phyloP scores from a whole-genome alignment of 2,113 vertebrate genomes.

The Sula dactylatra region DNA sequence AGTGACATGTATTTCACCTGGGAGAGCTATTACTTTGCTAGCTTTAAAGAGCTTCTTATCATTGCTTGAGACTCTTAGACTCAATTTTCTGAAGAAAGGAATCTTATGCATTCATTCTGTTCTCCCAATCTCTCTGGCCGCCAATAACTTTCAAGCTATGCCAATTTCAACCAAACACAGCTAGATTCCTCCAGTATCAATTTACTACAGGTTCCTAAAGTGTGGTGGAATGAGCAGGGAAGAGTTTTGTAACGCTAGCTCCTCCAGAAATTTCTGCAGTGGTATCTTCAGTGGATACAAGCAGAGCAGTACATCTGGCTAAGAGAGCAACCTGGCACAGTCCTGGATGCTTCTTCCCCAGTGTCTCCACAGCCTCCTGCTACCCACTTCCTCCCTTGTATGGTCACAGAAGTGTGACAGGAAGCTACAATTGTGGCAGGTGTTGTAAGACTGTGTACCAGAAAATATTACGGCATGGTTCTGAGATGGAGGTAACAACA shows the following conservation, averaged over 20 bases:
- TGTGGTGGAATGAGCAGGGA: neutral
- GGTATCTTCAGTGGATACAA: neutral
- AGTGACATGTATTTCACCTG: neutral
- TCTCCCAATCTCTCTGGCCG: neutral
- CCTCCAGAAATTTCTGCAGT: neutral
- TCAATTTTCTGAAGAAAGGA: neutral
- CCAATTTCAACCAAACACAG: neutral
- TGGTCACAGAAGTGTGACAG: neutral
- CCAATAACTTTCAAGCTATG: neutral
- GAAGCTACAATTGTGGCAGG: neutral
- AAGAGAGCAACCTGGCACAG: rapidly evolving
- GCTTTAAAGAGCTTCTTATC: neutral
- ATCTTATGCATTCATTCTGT: neutral
- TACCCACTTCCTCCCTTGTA: neutral
- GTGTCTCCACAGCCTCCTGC: neutral
- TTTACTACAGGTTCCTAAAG: neutral
- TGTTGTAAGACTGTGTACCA: neutral
- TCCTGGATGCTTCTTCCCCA: neutral
- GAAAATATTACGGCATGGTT: neutral
- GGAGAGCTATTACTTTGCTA: neutral
- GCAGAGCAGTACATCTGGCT: rapidly evolving
- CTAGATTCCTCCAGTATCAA: neutral
- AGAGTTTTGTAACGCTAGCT: neutral
- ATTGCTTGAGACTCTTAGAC: neutral
- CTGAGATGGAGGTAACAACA: neutral